Base-by-base conservation (phyloP, 2,888 invertebrate genomes). In the Apamea monoglypha region DNA sequence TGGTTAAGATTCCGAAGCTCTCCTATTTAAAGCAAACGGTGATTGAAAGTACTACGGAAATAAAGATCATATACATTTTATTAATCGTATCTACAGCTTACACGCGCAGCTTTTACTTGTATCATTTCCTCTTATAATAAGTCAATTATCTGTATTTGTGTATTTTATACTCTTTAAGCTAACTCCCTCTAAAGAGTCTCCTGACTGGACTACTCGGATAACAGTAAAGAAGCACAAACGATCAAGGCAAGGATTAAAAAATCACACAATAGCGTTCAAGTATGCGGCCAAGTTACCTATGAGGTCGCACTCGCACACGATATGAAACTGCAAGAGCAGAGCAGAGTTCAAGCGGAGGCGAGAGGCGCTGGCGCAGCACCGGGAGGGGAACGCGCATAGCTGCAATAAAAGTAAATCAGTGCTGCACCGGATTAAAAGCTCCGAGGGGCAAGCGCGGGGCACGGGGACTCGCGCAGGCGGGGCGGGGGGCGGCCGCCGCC, bases 341-440 rank as follows among this genome's bases (percentile, higher is more conserved):
- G 85, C 76, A 66, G 73, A 77, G 74, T 79, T 74, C 78, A 84
- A 76, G 77, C 70, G 71, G n/a, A n/a, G n/a, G n/a, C n/a, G n/a
- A n/a, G n/a, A n/a, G n/a, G 80, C 81, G 80, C 80, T 32, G 76
- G 82, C 76, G 82, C 84, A 84, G 82, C 72, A 71, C 74, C 59
- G 50, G 69, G 78, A 66, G 81, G 68, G 83, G 83, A 74, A 80
- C 74, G 83, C 81, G 73, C 76, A 79, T 80, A 86, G 89, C 88
- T 89, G 93, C 93, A 92, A 93, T 93, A 92, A 92, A 94, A 94
- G 91, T 93, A 94, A 94, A 94, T 93, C 91, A 92, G 91, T 90
- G 92, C 86, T 88, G 85, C 85, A 88, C 88, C 86, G 90, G 92
- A 92, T 91, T 90, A 91, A 92, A 92, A 91, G 93, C 90, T 91